Percentiles rank a stretch among this genome's conserved stretches.
phyloP scores from a whole-genome alignment of 1,140 invertebrate species.

The Cylas formicarius region DNA sequence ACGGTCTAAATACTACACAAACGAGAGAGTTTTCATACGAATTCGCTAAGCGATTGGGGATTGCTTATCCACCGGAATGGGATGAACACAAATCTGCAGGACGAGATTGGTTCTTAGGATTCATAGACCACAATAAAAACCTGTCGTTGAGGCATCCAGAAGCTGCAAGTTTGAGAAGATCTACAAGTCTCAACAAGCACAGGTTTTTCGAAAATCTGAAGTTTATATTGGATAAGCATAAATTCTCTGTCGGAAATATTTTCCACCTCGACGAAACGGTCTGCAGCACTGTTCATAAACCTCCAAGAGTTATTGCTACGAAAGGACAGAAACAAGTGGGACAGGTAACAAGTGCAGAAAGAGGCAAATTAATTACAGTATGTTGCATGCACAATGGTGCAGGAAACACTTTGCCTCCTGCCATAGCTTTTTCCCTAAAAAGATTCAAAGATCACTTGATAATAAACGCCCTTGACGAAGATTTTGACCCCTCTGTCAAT shows the following conservation, averaged over 20 bases:
- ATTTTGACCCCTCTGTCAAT: too few species aligned
- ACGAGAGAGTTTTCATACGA: not conserved
- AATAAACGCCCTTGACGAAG: not conserved
- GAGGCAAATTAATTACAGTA: conserved; percentile 32
- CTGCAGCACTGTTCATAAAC: conserved; percentile 18
- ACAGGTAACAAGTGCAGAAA: conserved; percentile 33
- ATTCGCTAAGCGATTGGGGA: not conserved
- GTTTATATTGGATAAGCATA: conserved; percentile 16
- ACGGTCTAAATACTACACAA: not conserved
- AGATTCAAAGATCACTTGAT: conserved; percentile 5
- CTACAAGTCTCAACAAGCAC: conserved; percentile 2
- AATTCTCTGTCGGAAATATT: conserved; percentile 27
- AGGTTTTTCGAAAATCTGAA: conserved; percentile 18
- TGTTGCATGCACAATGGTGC: conserved; percentile 34
- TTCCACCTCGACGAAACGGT: conserved; percentile 18
- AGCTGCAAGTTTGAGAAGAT: conserved; percentile 1
- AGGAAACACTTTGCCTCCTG: conserved; percentile 36
- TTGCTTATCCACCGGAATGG: not conserved
- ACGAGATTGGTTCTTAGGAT: not conserved
- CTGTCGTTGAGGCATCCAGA: conserved; percentile 1
- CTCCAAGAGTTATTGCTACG: conserved; percentile 17
- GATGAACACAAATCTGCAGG: too few species aligned
- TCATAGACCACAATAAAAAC: not conserved
- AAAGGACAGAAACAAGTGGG: conserved; percentile 39
- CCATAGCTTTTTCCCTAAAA: not conserved